Evolutionary conservation across 2,113 vertebrate genomes (phyloP).

Genomic region (Ceyx margarethae): DNA sequence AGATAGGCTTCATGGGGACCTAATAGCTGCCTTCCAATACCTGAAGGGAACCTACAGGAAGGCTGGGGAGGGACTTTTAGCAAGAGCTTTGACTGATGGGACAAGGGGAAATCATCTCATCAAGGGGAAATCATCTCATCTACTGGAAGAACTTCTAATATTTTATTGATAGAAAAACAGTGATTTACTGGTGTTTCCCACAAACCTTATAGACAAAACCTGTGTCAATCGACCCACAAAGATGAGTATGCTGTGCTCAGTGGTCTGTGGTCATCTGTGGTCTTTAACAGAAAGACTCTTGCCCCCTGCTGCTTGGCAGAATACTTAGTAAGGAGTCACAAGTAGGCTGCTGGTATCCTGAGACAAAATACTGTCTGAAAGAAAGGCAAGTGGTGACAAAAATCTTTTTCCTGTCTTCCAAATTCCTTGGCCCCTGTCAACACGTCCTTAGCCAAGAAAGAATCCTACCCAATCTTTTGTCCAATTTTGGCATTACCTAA

Average conservation of each 20-base stretch:
- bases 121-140: too few relatives aligned
- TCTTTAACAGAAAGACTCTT: neutral
- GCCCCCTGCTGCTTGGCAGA: neutral
- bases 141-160: neutral
- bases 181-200: neutral
- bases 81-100: too few relatives aligned
- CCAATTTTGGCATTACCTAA: neutral
- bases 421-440: neutral
- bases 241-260: neutral
- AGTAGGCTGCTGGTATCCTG: neutral
- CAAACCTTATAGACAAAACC: neutral
- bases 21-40: too few relatives aligned
- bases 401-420: neutral
- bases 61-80: too few relatives aligned
- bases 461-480: neutral
- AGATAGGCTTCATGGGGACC: too few relatives aligned
- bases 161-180: neutral
- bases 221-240: neutral
- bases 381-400: neutral
- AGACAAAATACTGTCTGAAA: neutral
- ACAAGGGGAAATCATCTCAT: too few relatives aligned
- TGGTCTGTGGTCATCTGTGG: neutral
- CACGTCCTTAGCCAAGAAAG: neutral
- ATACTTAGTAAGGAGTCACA: neutral
- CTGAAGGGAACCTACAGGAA: too few relatives aligned